Conservation (phyloP, 2,797 vertebrate species). For the Alauda arvensis region DNA sequence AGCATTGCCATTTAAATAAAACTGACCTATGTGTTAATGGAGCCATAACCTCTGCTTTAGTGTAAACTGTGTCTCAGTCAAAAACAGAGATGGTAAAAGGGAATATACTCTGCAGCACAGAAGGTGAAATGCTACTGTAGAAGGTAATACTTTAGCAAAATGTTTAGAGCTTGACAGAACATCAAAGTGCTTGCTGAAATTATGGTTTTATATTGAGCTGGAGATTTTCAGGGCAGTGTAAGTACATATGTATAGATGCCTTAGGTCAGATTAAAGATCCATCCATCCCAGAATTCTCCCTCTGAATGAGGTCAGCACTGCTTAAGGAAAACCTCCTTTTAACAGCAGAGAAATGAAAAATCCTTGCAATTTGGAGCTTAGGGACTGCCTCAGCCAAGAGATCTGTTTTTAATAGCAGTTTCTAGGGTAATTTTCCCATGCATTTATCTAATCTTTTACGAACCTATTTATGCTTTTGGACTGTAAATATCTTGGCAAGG, state of each 20-base stretch:
- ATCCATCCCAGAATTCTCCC: neutral
- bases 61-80: neutral
- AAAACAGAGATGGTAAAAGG: neutral
- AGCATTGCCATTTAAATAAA: neutral
- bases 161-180: neutral
- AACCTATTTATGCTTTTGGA: neutral
- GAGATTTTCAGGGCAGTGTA: neutral
- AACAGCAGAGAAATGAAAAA: neutral
- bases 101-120: neutral
- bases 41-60: neutral
- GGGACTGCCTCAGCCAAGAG: neutral
- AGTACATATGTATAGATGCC: neutral
- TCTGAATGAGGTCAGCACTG: neutral
- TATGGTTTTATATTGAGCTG: neutral
- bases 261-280: slow-evolving; percentile 30
- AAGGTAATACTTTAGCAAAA: neutral
- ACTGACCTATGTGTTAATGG: slow-evolving; percentile 22
- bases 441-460: neutral
- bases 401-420: neutral
- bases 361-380: neutral
- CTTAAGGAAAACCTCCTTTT: neutral
- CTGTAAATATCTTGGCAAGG: neutral
- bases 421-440: neutral
- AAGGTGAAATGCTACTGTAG: neutral
- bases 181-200: slow-evolving; percentile 2